Base-by-base conservation (phyloP, 2,888 invertebrate species). In the Strigamia maritima region DNA sequence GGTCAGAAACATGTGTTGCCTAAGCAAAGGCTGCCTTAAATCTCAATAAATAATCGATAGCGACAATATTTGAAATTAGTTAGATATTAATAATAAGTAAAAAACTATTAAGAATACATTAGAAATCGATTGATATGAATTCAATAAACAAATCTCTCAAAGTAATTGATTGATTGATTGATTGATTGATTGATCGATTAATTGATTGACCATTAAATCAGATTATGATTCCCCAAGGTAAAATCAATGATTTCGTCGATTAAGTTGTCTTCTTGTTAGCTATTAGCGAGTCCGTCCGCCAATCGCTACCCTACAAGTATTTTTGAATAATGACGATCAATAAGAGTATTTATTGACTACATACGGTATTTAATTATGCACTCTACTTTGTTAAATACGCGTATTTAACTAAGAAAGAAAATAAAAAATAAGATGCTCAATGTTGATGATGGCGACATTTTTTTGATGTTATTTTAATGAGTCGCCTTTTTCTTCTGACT, bases 211-310 rank as follows among this genome's bases (percentile, higher is more conserved):
- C 2, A 28, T 70, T 70, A 70, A 70, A 28, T 70, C 8, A 26
- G 10, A 70, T 28, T 35, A 8, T 4, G 35, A 35, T 35, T 70
- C 70, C 12, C 28, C 12, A 26, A 28, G 70, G 70, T 70, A 10
- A 70, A 70, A 70, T 70, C 70, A 26, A 70, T 70, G 28, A 28
- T 70, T 26, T 26, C 70, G 70, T 28, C 26, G 28, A 70, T 26
- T 14, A 70, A 28, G 70, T 70, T 70, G 28, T 26, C 26, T 70
- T 24, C 14, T 70, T 28, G 70, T 70, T 70, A n/a, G 70, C 70
- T 26, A 70, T 70, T 70, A 26, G 70, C 70, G 70, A 70, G 70
- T 70, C 70, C 70, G 70, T 70, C 70, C 70, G 24, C 70, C 70
- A 70, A 28, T 70, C 28, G 70, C 70, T 28, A 70, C 70, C 70